Conservation (phyloP, 1,140 invertebrate species). For the Harpegnathos saltator region DNA sequence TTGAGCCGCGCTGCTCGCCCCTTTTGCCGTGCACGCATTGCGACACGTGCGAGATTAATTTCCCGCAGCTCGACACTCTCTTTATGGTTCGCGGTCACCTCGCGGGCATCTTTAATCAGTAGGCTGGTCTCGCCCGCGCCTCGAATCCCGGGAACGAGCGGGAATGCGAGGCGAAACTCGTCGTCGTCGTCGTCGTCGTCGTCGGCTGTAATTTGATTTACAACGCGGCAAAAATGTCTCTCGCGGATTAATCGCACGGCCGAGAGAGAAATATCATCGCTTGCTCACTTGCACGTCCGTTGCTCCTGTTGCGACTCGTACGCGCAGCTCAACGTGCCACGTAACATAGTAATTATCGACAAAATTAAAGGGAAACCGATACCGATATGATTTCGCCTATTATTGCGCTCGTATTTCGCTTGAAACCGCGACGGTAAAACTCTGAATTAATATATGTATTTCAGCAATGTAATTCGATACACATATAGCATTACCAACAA, state of each 20-base stretch:
- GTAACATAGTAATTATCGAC: background rate
- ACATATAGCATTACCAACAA: background rate
- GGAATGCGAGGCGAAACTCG: too few relatives aligned
- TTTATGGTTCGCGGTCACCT: conserved; percentile 55
- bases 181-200: too few relatives aligned
- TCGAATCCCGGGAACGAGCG: conserved; percentile 6
- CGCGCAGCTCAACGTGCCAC: background rate
- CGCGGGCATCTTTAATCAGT: conserved; percentile 67
- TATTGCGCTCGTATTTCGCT: too few relatives aligned
- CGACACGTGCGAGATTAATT: conserved; percentile 66
- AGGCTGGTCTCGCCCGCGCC: background rate
- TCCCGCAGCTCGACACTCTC: conserved; percentile 25
- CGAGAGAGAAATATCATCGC: conserved; percentile 13
- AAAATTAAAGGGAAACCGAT: background rate
- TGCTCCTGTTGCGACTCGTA: background rate
- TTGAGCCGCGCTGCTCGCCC: conserved; percentile 67
- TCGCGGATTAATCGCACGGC: conserved; percentile 18
- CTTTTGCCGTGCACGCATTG: background rate
- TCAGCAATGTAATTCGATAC: conserved; percentile 31
- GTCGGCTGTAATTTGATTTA: too few relatives aligned
- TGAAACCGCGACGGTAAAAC: background rate
- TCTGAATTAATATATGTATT: conserved; percentile 4
- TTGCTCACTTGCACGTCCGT: background rate
- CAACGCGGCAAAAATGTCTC: background rate
- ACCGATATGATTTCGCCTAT: background rate